Conservation (phyloP, 2,888 invertebrate genomes). For the Prosopocoilus inquinatus region DNA sequence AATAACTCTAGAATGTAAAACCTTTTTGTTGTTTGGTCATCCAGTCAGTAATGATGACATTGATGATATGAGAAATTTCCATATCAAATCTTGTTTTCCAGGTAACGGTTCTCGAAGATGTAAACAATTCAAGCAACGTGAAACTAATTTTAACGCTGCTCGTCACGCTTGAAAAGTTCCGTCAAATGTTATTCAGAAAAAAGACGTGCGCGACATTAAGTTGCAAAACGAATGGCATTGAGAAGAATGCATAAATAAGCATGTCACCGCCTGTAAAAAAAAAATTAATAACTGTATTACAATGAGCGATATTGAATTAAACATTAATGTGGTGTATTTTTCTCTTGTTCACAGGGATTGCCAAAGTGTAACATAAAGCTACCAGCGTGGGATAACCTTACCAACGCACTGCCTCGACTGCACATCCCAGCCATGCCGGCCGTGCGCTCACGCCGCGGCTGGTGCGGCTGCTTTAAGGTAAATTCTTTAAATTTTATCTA, state of each 20-base stretch:
- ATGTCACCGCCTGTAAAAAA: not conserved
- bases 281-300: not conserved
- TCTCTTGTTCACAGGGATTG: constrained; percentile 58
- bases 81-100: too few relatives aligned
- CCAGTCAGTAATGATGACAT: too few relatives aligned
- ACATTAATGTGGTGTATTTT: constrained; percentile 3
- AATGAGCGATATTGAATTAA: not conserved
- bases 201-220: not conserved
- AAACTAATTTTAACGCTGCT: too few relatives aligned
- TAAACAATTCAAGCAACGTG: too few relatives aligned
- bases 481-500: constrained; percentile 32
- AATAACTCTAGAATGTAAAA: too few relatives aligned
- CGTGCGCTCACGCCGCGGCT: constrained; percentile 63
- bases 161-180: too few relatives aligned
- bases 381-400: constrained; percentile 67
- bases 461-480: constrained; percentile 85
- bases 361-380: constrained; percentile 66
- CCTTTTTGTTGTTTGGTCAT: too few relatives aligned
- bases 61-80: too few relatives aligned
- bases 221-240: constrained; percentile 8
- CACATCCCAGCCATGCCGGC: constrained; percentile 72
- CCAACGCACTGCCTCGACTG: constrained; percentile 58
- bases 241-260: constrained; percentile 10
- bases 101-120: too few relatives aligned
- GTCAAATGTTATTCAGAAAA: too few relatives aligned